Evolutionary conservation across 2,888 invertebrate species (phyloP).

Genomic region (Mechanitis mazaeus): DNA sequence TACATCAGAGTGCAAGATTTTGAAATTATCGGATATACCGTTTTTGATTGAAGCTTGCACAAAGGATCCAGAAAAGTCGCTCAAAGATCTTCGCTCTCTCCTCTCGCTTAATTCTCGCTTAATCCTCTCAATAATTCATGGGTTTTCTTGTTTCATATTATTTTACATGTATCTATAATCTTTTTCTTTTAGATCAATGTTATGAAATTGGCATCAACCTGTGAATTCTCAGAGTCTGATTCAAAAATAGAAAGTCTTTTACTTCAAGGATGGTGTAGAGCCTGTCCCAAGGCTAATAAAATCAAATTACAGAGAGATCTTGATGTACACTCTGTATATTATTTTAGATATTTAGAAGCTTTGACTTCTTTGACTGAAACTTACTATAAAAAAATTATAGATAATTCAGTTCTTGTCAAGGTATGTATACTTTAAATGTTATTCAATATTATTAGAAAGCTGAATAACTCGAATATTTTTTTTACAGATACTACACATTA

Average conservation of each 20-base stretch:
- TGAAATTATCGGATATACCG: too few species aligned
- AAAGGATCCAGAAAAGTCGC: too few species aligned
- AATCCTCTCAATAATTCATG: too few species aligned
- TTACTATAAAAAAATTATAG: slow-evolving; percentile 33
- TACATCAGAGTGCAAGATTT: too few species aligned
- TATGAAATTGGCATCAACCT: slow-evolving; percentile 48
- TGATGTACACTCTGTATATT: slow-evolving; percentile 41
- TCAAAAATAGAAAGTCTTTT: slow-evolving; percentile 38
- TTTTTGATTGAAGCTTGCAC: too few species aligned
- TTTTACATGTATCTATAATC: not conserved
- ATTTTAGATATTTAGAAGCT: slow-evolving; percentile 44
- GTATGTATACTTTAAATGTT: slow-evolving; percentile 33
- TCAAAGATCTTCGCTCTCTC: too few species aligned
- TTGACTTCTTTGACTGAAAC: slow-evolving; percentile 42
- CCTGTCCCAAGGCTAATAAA: slow-evolving; percentile 40
- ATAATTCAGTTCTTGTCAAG: slow-evolving; percentile 39
- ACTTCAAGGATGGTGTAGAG: slow-evolving; percentile 44
- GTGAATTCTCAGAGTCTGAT: slow-evolving; percentile 37
- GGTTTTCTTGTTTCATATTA: too few species aligned
- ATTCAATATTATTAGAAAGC: too few species aligned
- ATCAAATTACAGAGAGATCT: slow-evolving; percentile 29
- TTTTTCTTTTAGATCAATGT: slow-evolving; percentile 43
- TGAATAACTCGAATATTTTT: not conserved
- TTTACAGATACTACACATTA: slow-evolving; percentile 50
- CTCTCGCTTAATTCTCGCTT: too few species aligned